A percentile compares a stretch with the other conserved stretches of the same genome.
Conservation (phyloP, 2,113 vertebrate species). For the Lampris incognitus region DNA sequence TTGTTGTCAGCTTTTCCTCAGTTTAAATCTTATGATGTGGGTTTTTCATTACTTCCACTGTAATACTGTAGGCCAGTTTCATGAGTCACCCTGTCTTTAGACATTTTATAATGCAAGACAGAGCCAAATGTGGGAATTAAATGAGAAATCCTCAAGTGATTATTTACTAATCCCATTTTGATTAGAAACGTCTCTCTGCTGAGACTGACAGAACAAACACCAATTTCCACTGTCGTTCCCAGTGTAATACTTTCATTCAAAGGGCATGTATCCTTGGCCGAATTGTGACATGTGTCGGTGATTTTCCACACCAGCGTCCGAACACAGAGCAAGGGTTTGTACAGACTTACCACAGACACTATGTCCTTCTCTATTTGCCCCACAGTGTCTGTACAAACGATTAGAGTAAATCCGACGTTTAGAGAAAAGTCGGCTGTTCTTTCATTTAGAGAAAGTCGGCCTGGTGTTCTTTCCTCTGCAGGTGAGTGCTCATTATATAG, state of each 20-base stretch:
- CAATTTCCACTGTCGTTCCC: not conserved
- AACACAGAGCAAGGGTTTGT: not conserved
- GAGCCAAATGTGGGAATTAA: slow-evolving; percentile 26
- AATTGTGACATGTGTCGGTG: not conserved
- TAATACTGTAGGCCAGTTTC: not conserved
- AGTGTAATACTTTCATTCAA: slow-evolving; percentile 2
- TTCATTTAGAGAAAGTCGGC: slow-evolving; percentile 12
- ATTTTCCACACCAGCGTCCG: not conserved
- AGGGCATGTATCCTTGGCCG: not conserved
- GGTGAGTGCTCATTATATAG: not conserved
- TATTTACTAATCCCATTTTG: slow-evolving; percentile 56
- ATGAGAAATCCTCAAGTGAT: slow-evolving; percentile 16
- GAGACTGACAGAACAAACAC: slow-evolving; percentile 30
- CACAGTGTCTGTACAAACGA: slow-evolving; percentile 10
- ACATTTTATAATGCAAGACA: not conserved
- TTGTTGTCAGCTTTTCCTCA: no score
- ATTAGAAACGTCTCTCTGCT: slow-evolving; percentile 44
- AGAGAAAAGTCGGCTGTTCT: not conserved
- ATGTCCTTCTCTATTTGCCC: not conserved
- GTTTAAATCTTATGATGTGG: not conserved
- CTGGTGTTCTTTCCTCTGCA: not conserved
- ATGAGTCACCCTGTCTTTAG: slow-evolving; percentile 24
- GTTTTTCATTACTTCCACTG: not conserved
- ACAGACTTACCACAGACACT: slow-evolving; percentile 5
- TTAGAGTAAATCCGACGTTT: slow-evolving; percentile 19